These are phyloP conservation scores for Malurus elegans DNA, from an alignment of 2,113 vertebrate species.

Conservation along the genomic window DNA sequence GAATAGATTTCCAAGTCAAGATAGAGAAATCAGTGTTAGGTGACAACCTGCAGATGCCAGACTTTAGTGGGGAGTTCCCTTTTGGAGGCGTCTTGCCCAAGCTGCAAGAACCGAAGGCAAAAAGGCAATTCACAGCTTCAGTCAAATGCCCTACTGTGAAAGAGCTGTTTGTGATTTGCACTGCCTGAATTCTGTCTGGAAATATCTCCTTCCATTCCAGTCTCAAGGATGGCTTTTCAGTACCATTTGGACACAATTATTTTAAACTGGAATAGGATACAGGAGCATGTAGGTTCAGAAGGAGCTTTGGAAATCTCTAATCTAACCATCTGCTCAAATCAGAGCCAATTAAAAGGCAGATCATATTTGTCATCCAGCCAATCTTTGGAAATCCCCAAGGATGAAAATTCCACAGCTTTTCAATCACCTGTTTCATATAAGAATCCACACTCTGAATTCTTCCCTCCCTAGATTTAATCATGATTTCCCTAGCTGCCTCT, in stretches of 20 bases:
- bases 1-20: not conserved
- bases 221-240: not conserved
- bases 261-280: not conserved
- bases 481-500: not conserved
- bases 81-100: not conserved
- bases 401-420: not conserved
- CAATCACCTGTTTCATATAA: not conserved
- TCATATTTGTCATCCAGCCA: not conserved
- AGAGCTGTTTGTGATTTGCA: not conserved
- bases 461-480: rapidly evolving
- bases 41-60: not conserved
- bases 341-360: not conserved
- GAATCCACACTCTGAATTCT: not conserved
- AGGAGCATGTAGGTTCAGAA: not conserved
- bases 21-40: not conserved
- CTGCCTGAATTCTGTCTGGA: not conserved
- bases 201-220: not conserved
- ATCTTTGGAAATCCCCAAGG: not conserved
- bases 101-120: not conserved
- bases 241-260: not conserved
- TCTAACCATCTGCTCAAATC: not conserved
- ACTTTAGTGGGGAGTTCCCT: not conserved
- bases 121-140: conserved; percentile 1
- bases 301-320: not conserved
- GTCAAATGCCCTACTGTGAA: not conserved